Base-by-base conservation (phyloP, 2,888 invertebrate species). In the Phyllotreta striolata region DNA sequence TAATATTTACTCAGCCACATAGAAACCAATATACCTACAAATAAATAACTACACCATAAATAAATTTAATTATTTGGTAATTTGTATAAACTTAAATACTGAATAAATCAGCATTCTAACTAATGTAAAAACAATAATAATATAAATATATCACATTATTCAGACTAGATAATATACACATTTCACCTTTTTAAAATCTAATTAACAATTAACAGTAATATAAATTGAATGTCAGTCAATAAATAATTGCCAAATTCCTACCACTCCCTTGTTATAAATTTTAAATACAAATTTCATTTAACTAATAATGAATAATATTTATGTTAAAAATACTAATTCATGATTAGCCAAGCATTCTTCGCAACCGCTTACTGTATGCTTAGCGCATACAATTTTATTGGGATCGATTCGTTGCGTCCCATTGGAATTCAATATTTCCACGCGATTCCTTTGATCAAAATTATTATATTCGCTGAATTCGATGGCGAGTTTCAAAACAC, bases 331-430 rank as follows among this genome's bases (percentile, higher is more conserved):
- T n/a, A 68, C 44, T 14, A 68, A 40, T 13, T 66, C 60, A 39
- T 46, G 62, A 40, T 67, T 67, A 9, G 60, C 55, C 37, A 68
- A 62, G 24, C 69, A 68, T 1, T 62, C 57, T 10, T 63, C 47
- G 35, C 65, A 66, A 3, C 57, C 57, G 55, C 61, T 70, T 35
- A 47, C 63, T n/a, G 46, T 54, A 51, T 70, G 69, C 49, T 59
- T 63, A 3, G 66, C 66, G 60, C 69, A 70, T 41, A 67, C 24
- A 9, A 64, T 63, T 44, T 49, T 64, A n/a, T 62, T 64, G 6
- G 1, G 5, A 12, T 52, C 52, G 2, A 10, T 9, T n/a, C 13
- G 0, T 8, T n/a, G n/a, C 1, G 9, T 12, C 1, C n/a, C 37
- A 4, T 51, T 10, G 12, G 14, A n/a, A 51, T 35, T 37, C 24